Percentiles rank a stretch among this genome's conserved stretches.
These are phyloP conservation scores for Aspidiotus rigidus DNA, from an alignment of 2,888 invertebrate genomes.

Conservation along the genomic window DNA sequence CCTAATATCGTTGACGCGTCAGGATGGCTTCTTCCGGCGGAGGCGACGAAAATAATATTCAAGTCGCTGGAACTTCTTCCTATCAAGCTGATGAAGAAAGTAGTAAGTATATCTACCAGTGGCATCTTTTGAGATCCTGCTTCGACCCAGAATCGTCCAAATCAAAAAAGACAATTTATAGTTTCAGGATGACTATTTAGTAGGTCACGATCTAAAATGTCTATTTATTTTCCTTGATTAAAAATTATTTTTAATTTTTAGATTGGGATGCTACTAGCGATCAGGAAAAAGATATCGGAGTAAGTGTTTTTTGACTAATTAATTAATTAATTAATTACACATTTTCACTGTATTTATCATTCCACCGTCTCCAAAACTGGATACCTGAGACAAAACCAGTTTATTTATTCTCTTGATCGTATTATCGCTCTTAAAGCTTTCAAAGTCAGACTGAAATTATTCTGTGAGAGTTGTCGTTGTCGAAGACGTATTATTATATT, in stretches of 20 bases:
- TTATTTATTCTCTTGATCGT: conserved; percentile 12
- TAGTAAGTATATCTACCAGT: conserved; percentile 13
- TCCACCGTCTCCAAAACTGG: conserved; percentile 3
- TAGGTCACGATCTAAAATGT: not conserved
- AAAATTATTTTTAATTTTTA: conserved; percentile 1
- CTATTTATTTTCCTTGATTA: not conserved
- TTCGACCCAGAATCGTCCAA: not conserved
- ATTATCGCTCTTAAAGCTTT: not conserved
- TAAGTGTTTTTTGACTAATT: not conserved
- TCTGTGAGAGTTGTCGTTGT: too few relatives aligned
- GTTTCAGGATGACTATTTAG: not conserved
- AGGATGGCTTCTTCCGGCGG: conserved; percentile 26
- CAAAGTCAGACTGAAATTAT: too few relatives aligned
- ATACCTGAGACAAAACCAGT: not conserved
- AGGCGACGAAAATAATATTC: conserved; percentile 27
- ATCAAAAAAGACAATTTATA: too few relatives aligned
- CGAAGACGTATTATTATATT: too few relatives aligned
- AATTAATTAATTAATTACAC: not conserved
- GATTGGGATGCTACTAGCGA: conserved; percentile 26
- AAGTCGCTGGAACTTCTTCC: conserved; percentile 28
- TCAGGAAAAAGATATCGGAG: conserved; percentile 15
- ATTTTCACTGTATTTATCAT: not conserved
- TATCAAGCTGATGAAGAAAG: conserved; percentile 24
- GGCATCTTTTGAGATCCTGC: not conserved
- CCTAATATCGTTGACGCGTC: not conserved